Evolutionary conservation across 2,113 vertebrate genomes (phyloP).

Genomic region (Atlantisia rogersi): DNA sequence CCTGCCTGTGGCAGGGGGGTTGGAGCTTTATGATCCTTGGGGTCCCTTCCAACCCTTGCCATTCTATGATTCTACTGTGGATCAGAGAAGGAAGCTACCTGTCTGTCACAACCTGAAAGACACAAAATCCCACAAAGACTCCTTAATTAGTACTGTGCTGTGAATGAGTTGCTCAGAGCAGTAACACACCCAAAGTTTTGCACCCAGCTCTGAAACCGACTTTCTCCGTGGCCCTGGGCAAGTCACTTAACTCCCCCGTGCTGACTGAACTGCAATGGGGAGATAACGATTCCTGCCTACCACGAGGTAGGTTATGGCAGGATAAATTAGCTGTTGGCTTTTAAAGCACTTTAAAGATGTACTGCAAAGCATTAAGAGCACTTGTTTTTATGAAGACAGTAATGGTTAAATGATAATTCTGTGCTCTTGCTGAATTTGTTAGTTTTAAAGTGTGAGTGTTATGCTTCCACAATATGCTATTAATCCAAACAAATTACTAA

Average conservation of each 20-base stretch:
- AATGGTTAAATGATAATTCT: conserved; percentile 75
- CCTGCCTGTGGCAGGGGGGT: no score
- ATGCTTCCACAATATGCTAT: conserved; percentile 62
- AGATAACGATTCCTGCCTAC: conserved; percentile 36
- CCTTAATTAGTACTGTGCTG: background rate
- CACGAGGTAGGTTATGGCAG: conserved; percentile 24
- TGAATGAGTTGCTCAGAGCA: background rate
- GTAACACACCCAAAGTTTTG: background rate
- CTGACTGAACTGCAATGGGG: conserved; percentile 3
- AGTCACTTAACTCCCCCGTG: conserved; percentile 12
- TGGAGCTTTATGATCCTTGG: no score
- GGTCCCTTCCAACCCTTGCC: no score
- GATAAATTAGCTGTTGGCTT: conserved; percentile 66
- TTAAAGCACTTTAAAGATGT: conserved; percentile 65
- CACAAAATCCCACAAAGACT: background rate
- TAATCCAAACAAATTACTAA: conserved; percentile 72
- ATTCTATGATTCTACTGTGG: background rate
- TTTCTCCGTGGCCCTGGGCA: background rate
- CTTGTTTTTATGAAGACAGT: conserved; percentile 70
- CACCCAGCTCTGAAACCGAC: background rate
- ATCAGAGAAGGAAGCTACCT: background rate
- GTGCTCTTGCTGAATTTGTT: conserved; percentile 64
- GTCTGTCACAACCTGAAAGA: background rate
- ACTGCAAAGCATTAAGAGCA: conserved; percentile 72
- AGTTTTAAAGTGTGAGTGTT: conserved; percentile 68